Conservation (phyloP, 1,140 invertebrate genomes). For the Carposina sasakii region DNA sequence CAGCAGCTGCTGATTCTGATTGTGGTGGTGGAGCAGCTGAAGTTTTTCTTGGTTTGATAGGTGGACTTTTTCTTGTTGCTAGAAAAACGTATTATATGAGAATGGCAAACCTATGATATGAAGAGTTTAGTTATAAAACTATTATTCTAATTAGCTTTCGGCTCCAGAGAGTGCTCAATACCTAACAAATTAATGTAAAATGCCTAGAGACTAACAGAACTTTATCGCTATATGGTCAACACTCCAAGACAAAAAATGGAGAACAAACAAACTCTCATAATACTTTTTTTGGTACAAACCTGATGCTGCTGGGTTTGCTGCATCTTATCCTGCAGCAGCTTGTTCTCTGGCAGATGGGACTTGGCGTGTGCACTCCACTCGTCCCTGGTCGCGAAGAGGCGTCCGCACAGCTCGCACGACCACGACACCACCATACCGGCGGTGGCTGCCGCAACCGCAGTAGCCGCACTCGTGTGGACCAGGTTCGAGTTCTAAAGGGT, state of each 20-base stretch:
- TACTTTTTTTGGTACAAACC: slow-evolving; percentile 24
- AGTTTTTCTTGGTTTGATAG: slow-evolving; percentile 68
- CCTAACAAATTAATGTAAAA: neutral
- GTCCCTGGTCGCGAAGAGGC: slow-evolving; percentile 79
- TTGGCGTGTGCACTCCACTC: slow-evolving; percentile 84
- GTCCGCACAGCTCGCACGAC: slow-evolving; percentile 82
- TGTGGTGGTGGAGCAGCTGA: slow-evolving; percentile 70
- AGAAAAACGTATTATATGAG: slow-evolving; percentile 11
- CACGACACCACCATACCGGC: slow-evolving; percentile 73
- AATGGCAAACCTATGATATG: neutral
- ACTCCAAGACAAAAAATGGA: neutral
- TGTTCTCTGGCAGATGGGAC: slow-evolving; percentile 76
- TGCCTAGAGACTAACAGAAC: neutral
- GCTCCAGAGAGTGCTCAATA: neutral
- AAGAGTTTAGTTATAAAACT: neutral
- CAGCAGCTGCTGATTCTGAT: slow-evolving; percentile 68
- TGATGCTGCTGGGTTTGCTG: slow-evolving; percentile 67
- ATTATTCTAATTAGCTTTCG: neutral
- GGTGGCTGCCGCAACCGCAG: slow-evolving; percentile 63
- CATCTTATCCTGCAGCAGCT: slow-evolving; percentile 70
- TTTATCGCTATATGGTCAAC: no score
- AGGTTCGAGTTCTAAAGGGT: slow-evolving; percentile 35
- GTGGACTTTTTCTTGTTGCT: slow-evolving; percentile 66
- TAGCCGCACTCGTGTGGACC: slow-evolving; percentile 65
- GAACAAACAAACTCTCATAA: neutral